These are phyloP conservation scores for Tauraco erythrolophus DNA, from an alignment of 2,113 vertebrate genomes.

Conservation along the genomic window DNA sequence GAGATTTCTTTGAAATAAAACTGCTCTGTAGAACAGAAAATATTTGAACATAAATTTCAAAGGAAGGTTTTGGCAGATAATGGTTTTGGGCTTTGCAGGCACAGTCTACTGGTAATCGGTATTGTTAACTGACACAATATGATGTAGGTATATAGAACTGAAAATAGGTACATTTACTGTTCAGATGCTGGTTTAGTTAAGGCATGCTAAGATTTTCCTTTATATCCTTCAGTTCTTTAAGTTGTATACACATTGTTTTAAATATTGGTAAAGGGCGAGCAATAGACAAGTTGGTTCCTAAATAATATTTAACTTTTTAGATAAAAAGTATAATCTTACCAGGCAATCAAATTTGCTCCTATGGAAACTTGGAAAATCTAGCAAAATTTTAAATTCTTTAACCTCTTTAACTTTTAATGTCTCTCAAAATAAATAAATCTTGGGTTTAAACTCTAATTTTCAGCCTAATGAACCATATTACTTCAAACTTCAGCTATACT, in stretches of 20 bases:
- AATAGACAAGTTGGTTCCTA: not conserved
- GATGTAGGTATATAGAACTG: not conserved
- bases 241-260: not conserved
- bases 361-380: not conserved
- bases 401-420: not conserved
- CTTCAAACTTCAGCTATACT: not conserved
- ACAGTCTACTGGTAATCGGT: not conserved
- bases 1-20: constrained; percentile 15
- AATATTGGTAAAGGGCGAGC: not conserved
- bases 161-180: not conserved
- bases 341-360: not conserved
- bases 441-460: not conserved
- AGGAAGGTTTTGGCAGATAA: not conserved
- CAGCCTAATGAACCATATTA: not conserved
- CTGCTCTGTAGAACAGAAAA: constrained; percentile 12
- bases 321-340: not conserved
- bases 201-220: not conserved
- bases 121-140: not conserved
- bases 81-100: not conserved
- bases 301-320: not conserved
- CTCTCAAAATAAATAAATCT: not conserved
- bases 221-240: not conserved
- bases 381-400: not conserved
- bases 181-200: not conserved
- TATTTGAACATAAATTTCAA: constrained; percentile 46